A percentile compares a stretch with the other conserved stretches of the same genome.
Conservation (phyloP, 2,888 invertebrate species). For the Alloscopus bannaensis region DNA sequence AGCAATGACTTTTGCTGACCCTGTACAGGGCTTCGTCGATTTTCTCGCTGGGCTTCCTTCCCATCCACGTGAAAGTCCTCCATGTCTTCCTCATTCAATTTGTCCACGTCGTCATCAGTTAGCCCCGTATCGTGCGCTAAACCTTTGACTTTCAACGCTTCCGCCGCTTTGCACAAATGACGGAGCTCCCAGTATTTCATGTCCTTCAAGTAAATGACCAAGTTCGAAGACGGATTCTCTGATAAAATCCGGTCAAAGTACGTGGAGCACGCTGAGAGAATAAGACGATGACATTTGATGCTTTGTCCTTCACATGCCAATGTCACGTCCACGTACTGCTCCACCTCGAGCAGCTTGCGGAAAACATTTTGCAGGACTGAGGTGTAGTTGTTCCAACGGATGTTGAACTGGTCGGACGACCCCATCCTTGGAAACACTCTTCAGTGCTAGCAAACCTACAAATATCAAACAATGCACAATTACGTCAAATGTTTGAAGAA, state of each 20-base stretch:
- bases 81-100: conserved; percentile 59
- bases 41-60: conserved; percentile 39
- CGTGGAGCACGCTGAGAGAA: conserved; percentile 89
- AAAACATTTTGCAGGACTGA: conserved; percentile 87
- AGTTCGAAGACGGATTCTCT: conserved; percentile 79
- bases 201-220: conserved; percentile 89
- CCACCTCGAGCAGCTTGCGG: conserved; percentile 84
- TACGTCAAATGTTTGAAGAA: neutral
- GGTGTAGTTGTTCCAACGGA: conserved; percentile 89
- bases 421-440: conserved; percentile 40
- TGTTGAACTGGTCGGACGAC: conserved; percentile 74
- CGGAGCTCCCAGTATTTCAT: conserved; percentile 90
- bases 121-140: conserved; percentile 75
- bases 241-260: conserved; percentile 87
- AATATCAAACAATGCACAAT: conserved; percentile 1
- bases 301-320: conserved; percentile 91
- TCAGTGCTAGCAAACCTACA: no score
- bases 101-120: conserved; percentile 55
- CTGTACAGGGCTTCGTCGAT: conserved; percentile 14
- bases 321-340: conserved; percentile 92
- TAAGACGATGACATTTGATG: conserved; percentile 85
- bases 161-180: conserved; percentile 88
- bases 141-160: conserved; percentile 88
- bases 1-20: conserved; percentile 50
- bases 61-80: conserved; percentile 63